These are phyloP conservation scores for Agriopis marginaria DNA, from an alignment of 2,888 invertebrate species.

Conservation along the genomic window DNA sequence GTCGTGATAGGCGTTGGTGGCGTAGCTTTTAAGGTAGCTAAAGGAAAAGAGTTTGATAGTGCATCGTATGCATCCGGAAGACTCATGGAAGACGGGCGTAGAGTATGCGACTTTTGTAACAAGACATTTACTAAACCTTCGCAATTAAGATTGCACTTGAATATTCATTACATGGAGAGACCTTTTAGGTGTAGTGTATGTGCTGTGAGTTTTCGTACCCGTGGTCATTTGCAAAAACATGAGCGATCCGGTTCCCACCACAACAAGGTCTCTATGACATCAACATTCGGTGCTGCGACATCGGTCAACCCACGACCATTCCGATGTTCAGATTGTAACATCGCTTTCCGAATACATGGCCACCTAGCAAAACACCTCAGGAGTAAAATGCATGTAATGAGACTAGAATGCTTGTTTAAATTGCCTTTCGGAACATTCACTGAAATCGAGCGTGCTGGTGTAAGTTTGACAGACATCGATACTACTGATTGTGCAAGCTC, in stretches of 20 bases:
- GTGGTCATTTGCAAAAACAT: slow-evolving; percentile 97
- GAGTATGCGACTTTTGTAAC: slow-evolving; percentile 94
- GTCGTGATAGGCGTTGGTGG: slow-evolving; percentile 89
- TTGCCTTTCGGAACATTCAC: slow-evolving; percentile 97
- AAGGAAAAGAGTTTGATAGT: slow-evolving; percentile 82
- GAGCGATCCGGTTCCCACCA: slow-evolving; percentile 96
- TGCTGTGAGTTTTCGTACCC: slow-evolving; percentile 95
- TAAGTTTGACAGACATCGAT: slow-evolving; percentile 97
- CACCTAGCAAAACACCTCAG: slow-evolving; percentile 98
- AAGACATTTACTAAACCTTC: slow-evolving; percentile 97
- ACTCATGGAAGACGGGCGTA: slow-evolving; percentile 90
- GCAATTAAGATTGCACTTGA: slow-evolving; percentile 95
- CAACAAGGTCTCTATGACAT: slow-evolving; percentile 96
- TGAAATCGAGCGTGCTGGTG: slow-evolving; percentile 96
- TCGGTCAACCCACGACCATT: slow-evolving; percentile 98
- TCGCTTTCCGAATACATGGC: slow-evolving; percentile 98
- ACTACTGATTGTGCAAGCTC: slow-evolving; percentile 98
- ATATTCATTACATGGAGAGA: slow-evolving; percentile 97
- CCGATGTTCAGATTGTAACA: slow-evolving; percentile 97
- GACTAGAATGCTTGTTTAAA: slow-evolving; percentile 96
- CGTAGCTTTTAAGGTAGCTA: slow-evolving; percentile 85
- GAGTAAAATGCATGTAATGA: slow-evolving; percentile 98
- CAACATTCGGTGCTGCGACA: slow-evolving; percentile 93
- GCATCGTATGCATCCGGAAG: slow-evolving; percentile 81
- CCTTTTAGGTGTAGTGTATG: slow-evolving; percentile 97